phyloP scores from a whole-genome alignment of 2,113 vertebrate species.

The Syngnathoides biaculeatus region DNA sequence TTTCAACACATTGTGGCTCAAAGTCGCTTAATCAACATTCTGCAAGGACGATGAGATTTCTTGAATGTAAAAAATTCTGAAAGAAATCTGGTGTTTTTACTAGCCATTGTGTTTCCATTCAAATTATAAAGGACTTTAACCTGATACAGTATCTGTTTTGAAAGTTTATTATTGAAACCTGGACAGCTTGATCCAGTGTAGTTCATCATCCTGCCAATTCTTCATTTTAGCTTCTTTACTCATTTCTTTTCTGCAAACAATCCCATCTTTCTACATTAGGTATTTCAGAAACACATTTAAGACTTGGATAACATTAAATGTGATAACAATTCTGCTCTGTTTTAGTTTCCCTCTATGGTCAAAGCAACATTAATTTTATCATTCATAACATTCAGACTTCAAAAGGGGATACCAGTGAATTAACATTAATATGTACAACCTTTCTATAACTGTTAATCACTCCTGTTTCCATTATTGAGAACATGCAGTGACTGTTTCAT shows the following conservation, averaged over 20 bases:
- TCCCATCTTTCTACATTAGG: not conserved
- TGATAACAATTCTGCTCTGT: not conserved
- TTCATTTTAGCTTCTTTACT: constrained; percentile 4
- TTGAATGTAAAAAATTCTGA: constrained; percentile 43
- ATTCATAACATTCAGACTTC: not conserved
- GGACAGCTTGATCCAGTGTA: not conserved
- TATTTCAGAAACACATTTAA: not conserved
- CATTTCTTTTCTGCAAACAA: not conserved
- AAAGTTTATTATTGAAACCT: constrained; percentile 7
- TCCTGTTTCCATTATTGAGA: constrained; percentile 5
- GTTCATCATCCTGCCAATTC: not conserved
- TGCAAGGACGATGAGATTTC: constrained; percentile 50
- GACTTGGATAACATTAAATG: not conserved
- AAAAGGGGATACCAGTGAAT: not conserved
- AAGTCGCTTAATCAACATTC: constrained; percentile 19
- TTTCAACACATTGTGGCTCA: constrained; percentile 61
- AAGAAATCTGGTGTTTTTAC: constrained; percentile 40
- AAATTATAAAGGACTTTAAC: constrained; percentile 14
- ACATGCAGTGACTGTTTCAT: constrained; percentile 5
- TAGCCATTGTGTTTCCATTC: constrained; percentile 25
- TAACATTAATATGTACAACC: constrained; percentile 5
- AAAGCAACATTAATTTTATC: not conserved
- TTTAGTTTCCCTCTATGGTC: not conserved
- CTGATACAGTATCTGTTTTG: constrained; percentile 7
- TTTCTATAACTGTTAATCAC: constrained; percentile 11